Conservation (phyloP, 2,797 vertebrate species). For the Premnoplex brunnescens region DNA sequence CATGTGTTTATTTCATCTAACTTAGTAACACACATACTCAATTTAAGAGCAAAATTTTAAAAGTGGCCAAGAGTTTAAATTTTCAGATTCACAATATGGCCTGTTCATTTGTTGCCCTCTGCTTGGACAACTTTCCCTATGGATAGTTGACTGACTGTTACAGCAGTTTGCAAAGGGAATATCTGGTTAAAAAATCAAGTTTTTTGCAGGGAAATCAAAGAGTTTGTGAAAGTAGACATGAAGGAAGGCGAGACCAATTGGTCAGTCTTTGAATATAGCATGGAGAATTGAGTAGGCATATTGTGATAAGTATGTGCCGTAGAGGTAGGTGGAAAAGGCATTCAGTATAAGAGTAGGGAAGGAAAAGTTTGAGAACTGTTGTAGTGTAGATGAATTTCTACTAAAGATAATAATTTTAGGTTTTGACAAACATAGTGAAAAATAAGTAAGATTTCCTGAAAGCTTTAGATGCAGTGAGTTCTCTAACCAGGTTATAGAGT, state of each 20-base stretch:
- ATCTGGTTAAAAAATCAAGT: neutral
- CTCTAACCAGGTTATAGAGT: neutral
- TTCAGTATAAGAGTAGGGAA: neutral
- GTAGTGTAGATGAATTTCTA: neutral
- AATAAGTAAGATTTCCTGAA: neutral
- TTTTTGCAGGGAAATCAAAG: neutral
- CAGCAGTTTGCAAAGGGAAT: neutral
- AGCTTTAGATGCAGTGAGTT: neutral
- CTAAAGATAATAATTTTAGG: neutral
- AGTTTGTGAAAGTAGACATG: rapidly evolving
- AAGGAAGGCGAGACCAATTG: rapidly evolving
- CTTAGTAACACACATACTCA: neutral
- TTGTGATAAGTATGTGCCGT: neutral
- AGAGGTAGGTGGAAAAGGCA: neutral
- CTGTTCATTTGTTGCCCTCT: neutral
- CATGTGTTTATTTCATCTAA: neutral
- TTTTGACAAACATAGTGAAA: neutral
- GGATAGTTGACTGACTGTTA: neutral
- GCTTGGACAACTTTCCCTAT: neutral
- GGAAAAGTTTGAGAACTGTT: neutral
- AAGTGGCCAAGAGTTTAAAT: neutral
- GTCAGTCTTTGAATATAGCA: neutral
- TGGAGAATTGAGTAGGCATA: neutral
- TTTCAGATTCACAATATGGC: neutral
- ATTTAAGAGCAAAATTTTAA: neutral